Conservation (phyloP, 2,113 vertebrate species). For the Nerophis lumbriciformis region DNA sequence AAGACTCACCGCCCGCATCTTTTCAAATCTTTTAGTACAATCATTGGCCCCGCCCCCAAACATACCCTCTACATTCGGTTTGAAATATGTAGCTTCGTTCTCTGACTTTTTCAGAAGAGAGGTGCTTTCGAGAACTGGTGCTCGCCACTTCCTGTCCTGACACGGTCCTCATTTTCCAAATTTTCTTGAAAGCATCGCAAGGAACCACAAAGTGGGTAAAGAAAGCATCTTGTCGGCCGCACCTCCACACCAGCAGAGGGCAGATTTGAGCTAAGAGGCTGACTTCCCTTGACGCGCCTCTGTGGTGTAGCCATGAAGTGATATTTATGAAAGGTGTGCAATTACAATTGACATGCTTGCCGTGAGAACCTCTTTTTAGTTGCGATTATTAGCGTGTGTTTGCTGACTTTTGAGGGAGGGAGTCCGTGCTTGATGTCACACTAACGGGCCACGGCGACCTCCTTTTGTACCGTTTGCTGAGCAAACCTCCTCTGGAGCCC, state of each 20-base stretch:
- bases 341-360: too few species aligned
- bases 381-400: conserved; percentile 17
- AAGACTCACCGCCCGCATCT: conserved; percentile 18
- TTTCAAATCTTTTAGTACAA: conserved; percentile 29
- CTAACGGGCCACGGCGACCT: conserved; percentile 22
- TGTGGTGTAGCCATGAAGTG: too few species aligned
- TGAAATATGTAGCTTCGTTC: conserved; percentile 49
- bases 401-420: conserved; percentile 1
- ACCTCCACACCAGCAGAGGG: too few species aligned
- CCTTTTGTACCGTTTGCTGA: conserved; percentile 59
- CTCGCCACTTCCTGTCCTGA: conserved; percentile 19
- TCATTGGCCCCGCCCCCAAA: conserved; percentile 22
- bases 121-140: conserved; percentile 53
- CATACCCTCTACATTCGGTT: conserved; percentile 41
- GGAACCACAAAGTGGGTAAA: too few species aligned
- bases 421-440: conserved; percentile 40
- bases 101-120: conserved; percentile 17
- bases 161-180: too few species aligned
- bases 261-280: too few species aligned
- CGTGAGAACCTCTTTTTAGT: too few species aligned
- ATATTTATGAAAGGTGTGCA: too few species aligned
- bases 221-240: too few species aligned
- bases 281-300: too few species aligned
- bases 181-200: too few species aligned
- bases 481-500: conserved; percentile 38